Base-by-base conservation (phyloP, 2,797 vertebrate genomes). In the Cephalopachus bancanus region DNA sequence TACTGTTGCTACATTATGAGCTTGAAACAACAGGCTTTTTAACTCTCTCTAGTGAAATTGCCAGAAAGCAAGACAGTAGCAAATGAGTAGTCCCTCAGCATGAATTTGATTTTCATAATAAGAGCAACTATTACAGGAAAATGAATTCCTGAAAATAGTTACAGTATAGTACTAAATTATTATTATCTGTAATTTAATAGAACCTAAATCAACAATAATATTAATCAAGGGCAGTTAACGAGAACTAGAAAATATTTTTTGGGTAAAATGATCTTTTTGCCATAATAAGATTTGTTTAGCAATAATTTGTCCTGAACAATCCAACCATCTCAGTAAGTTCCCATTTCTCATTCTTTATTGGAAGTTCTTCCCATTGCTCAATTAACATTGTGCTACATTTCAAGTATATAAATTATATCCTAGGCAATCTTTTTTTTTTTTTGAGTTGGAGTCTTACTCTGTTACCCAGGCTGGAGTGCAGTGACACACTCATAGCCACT, bases 111-210 rank as follows among this genome's bases (percentile, higher is more conserved):
- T 93, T 96, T 49, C 65, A 16, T 49, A 49, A 72, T 90, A 62
- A 76, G 49, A 95, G 28, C 85, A 94, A 72, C 67, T 88, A 19
- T 81, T 79, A 17, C 1, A 83, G 71, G 64, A 83, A 95, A 89
- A 44, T 19, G 15, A 64, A 64, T 74, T 80, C 57, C 24, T 91
- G 69, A 84, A 95, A 90, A 92, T 90, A 72, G 16, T 83, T 72
- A 85, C 49, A 89, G 1, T 72, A 75, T 49, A 89, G 2, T 78
- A 75, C 37, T 95, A 20, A 90, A 62, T 92, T 94, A 76, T 80
- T 92, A 75, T 86, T 96, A 57, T 93, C 59, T 93, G 44, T 16
- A 93, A 88, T 94, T 81, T 76, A 88, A 55, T 62, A 87, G 69
- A 88, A 81, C 93, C 15, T 10, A 93, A 22, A 89, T 49, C 62